Evolutionary conservation across 2,113 vertebrate genomes (phyloP).

Genomic region (Recurvirostra avosetta): DNA sequence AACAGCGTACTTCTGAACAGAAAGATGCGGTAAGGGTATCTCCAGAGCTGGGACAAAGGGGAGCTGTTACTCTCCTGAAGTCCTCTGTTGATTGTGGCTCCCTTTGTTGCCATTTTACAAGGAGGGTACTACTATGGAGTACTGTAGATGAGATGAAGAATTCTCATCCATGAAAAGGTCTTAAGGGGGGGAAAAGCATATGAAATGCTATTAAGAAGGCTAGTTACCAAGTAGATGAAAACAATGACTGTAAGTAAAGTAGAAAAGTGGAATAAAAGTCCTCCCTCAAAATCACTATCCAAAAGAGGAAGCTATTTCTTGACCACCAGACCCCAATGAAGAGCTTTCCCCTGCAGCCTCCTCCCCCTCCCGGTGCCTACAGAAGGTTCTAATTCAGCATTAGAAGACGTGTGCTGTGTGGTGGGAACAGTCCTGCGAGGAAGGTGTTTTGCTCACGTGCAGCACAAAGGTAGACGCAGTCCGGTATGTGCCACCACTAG

Average conservation of each 20-base stretch:
- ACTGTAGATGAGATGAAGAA: neutral
- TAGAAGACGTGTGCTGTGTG: rapidly evolving
- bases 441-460: neutral
- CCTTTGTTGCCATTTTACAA: neutral
- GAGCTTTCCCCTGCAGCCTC: neutral
- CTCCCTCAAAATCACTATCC: neutral
- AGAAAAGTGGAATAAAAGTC: neutral
- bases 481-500: no score
- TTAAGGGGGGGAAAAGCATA: neutral
- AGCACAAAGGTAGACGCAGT: neutral
- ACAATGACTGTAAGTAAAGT: neutral
- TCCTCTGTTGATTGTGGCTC: neutral
- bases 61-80: neutral
- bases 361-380: rapidly evolving
- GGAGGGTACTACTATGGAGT: neutral
- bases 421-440: neutral
- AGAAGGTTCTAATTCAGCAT: neutral
- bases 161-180: neutral
- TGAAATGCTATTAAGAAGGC: neutral
- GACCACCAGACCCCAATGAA: neutral
- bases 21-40: neutral
- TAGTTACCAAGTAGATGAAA: neutral
- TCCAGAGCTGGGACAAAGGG: neutral
- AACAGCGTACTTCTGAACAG: neutral
- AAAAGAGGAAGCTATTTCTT: neutral